These are phyloP conservation scores for Dendrolimus houi DNA, from an alignment of 2,888 invertebrate species.

Conservation along the genomic window DNA sequence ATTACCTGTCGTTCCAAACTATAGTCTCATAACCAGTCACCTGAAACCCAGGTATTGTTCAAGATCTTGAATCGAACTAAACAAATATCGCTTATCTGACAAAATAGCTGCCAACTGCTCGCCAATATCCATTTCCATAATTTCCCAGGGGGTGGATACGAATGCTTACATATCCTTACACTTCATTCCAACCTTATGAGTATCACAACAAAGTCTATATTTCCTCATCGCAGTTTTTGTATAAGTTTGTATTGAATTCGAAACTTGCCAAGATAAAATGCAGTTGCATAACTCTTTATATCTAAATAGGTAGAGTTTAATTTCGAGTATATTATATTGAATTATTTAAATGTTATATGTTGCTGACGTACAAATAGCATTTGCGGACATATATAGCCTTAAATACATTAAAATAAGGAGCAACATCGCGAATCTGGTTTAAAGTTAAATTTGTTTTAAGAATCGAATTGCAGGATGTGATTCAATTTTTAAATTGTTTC, in stretches of 20 bases:
- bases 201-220: not conserved
- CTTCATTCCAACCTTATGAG: not conserved
- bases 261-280: not conserved
- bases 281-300: not conserved
- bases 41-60: not conserved
- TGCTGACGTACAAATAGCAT: too few species aligned
- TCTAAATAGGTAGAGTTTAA: not conserved
- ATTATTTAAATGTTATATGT: too few species aligned
- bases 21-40: not conserved
- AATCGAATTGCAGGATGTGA: too few species aligned
- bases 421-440: too few species aligned
- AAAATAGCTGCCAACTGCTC: constrained; percentile 43
- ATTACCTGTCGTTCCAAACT: not conserved
- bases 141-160: constrained; percentile 35
- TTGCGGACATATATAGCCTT: too few species aligned
- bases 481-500: too few species aligned
- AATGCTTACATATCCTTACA: constrained; percentile 8
- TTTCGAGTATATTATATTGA: too few species aligned
- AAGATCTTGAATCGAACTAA: constrained; percentile 27
- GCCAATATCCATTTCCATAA: constrained; percentile 40
- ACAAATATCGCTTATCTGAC: constrained; percentile 44
- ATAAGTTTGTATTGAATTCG: not conserved
- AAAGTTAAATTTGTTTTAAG: too few species aligned
- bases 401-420: too few species aligned
- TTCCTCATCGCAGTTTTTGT: not conserved